phyloP scores from a whole-genome alignment of 2,888 invertebrate species.

The Branchinecta sandiegonensis region DNA sequence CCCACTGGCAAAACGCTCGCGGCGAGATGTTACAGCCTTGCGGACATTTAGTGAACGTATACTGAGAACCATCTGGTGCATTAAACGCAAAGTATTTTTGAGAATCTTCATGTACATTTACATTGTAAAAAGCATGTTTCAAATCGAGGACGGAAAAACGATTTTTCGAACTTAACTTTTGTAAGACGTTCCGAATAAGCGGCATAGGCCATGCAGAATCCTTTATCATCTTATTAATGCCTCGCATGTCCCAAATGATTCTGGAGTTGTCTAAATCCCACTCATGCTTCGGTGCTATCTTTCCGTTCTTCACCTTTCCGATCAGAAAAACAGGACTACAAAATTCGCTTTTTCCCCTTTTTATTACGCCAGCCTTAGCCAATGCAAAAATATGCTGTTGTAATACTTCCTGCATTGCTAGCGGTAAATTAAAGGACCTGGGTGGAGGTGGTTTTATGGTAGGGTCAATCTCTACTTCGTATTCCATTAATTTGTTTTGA shows the following conservation, averaged over 20 bases:
- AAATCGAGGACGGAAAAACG: background rate
- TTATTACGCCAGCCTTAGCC: background rate
- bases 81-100: background rate
- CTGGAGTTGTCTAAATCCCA: slow-evolving; percentile 2
- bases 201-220: background rate
- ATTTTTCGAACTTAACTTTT: background rate
- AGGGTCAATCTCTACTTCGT: slow-evolving; percentile 4
- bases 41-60: background rate
- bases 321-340: background rate
- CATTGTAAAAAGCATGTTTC: background rate
- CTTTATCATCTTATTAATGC: background rate
- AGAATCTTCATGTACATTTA: background rate
- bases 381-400: background rate
- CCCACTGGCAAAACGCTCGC: background rate
- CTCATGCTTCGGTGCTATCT: background rate
- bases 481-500: background rate
- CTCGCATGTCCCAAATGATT: background rate
- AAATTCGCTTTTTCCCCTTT: background rate
- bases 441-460: background rate
- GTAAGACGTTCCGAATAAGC: background rate
- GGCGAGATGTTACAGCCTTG: background rate
- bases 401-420: background rate
- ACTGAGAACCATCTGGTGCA: background rate
- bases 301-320: background rate
- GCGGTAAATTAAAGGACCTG: background rate